A percentile compares a stretch with the other conserved stretches of the same genome.
Evolutionary conservation across 2,797 vertebrate genomes (phyloP).

Genomic region (Myioborus miniatus): DNA sequence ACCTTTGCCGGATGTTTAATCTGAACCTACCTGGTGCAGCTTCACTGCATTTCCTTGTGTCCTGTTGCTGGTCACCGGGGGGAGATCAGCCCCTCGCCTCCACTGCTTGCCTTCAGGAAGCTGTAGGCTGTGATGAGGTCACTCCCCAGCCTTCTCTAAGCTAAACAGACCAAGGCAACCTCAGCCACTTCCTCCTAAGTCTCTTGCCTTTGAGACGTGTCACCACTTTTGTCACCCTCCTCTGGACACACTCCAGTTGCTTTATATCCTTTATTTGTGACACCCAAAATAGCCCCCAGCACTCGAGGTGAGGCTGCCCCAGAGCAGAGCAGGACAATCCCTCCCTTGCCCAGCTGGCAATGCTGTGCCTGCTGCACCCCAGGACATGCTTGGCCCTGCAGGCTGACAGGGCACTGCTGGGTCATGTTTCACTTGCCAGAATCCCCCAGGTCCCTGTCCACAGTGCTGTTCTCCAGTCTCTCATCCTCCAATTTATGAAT

Average conservation of each 20-base stretch:
- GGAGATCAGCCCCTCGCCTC: neutral
- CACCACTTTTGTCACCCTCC: neutral
- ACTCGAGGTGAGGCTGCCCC: fast-evolving
- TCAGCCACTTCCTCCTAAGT: neutral
- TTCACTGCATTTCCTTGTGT: neutral
- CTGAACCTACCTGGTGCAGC: neutral
- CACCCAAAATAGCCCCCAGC: neutral
- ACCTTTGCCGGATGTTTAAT: neutral
- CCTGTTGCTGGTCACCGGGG: neutral
- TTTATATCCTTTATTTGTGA: neutral
- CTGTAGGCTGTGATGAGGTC: neutral
- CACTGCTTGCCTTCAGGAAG: neutral
- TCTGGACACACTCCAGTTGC: neutral
- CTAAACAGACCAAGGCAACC: neutral
- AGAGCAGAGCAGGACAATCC: neutral
- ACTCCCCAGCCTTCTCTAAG: neutral
- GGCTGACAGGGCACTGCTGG: neutral
- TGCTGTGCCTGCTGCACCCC: neutral
- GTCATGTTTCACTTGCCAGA: fast-evolving
- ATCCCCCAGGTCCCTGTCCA: neutral
- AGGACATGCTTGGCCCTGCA: fast-evolving
- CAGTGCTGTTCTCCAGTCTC: neutral
- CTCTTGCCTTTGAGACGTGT: neutral
- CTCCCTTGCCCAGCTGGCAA: fast-evolving
- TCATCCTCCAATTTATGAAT: neutral